Percentiles rank a stretch among this genome's conserved stretches.
phyloP scores from a whole-genome alignment of 2,113 vertebrate species.

The Hemicordylus capensis region DNA sequence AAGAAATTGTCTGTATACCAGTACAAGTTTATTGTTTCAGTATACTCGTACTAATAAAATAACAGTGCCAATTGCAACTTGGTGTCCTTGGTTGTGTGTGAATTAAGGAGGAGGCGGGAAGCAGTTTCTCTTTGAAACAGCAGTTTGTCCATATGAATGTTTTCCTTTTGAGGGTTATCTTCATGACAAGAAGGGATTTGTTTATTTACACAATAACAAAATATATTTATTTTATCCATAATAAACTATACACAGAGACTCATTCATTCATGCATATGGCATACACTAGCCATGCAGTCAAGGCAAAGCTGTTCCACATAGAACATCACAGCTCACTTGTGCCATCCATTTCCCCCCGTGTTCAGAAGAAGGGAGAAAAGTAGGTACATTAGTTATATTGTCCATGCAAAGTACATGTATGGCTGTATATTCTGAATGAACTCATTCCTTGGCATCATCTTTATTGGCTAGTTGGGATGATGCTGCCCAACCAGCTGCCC shows the following conservation, averaged over 20 bases:
- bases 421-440: background rate
- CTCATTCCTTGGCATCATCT: background rate
- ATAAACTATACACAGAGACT: fast-evolving
- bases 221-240: fast-evolving
- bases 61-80: conserved; percentile 90
- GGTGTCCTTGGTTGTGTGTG: conserved; percentile 45
- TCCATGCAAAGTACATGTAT: fast-evolving
- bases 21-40: conserved; percentile 90
- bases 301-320: conserved; percentile 41
- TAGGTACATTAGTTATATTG: background rate
- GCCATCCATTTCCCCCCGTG: fast-evolving
- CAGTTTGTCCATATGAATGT: background rate
- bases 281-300: background rate
- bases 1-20: conserved; percentile 96
- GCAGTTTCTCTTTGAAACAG: background rate
- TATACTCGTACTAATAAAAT: conserved; percentile 97
- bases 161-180: fast-evolving
- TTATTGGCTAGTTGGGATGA: too few relatives aligned
- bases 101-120: background rate
- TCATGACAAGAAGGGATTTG: background rate
- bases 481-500: too few relatives aligned
- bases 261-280: fast-evolving
- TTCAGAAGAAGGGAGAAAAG: background rate
- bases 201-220: background rate
- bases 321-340: background rate